Percentiles rank a stretch among this genome's conserved stretches.
Evolutionary conservation across 2,113 vertebrate species (phyloP).

Genomic region (Crotalus tigris): DNA sequence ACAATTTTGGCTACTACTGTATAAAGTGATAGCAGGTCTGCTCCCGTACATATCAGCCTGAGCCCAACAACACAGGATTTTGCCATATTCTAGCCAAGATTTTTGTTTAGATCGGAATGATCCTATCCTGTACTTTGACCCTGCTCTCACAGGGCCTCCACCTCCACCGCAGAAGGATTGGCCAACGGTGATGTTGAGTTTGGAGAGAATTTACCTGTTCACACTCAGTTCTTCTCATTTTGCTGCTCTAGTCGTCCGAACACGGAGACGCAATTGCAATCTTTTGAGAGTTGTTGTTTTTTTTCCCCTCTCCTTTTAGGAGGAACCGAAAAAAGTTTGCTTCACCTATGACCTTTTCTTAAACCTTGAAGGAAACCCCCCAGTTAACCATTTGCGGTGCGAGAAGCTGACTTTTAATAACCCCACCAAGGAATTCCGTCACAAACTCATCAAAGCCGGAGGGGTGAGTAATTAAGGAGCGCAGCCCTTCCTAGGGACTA

Average conservation of each 20-base stretch:
- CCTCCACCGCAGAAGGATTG: not conserved
- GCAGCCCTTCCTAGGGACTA: not conserved
- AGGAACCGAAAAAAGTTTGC: constrained; percentile 95
- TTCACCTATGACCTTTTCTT: constrained; percentile 98
- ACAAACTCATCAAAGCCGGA: constrained; percentile 92
- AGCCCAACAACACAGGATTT: not conserved
- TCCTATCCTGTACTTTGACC: not conserved
- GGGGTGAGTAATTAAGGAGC: constrained; percentile 77
- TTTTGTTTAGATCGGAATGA: not conserved
- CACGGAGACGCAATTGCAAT: not conserved
- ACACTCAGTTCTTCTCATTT: not conserved
- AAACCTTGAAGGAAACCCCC: constrained; percentile 96
- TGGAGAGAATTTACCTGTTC: no score
- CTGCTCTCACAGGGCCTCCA: not conserved
- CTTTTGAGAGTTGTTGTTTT: constrained; percentile 30
- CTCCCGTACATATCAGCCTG: not conserved
- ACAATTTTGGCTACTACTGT: no score
- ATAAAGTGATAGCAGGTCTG: not conserved
- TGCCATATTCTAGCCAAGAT: not conserved
- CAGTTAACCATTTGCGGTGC: constrained; percentile 96
- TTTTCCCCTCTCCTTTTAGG: constrained; percentile 68
- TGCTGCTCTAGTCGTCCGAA: not conserved
- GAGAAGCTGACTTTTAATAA: constrained; percentile 99
- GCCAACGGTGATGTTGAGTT: not conserved
- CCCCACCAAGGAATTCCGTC: constrained; percentile 95